Percentiles rank a stretch among this genome's conserved stretches.
These are phyloP conservation scores for Platyscapa corneri DNA, from an alignment of 1,140 invertebrate species.

Conservation along the genomic window DNA sequence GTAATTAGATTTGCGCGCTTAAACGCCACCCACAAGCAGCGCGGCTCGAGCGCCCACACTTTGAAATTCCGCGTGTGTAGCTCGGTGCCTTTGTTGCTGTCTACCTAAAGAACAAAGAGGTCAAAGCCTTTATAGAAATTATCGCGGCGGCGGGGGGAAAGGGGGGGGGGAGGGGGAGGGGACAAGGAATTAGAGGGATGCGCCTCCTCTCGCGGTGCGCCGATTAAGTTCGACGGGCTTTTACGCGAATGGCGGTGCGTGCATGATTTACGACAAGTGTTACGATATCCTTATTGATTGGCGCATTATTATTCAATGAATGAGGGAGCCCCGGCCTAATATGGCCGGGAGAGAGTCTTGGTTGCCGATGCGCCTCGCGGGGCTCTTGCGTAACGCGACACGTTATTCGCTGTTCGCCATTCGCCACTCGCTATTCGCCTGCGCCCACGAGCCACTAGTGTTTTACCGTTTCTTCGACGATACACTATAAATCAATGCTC, in stretches of 20 bases:
- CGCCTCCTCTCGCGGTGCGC: too few species aligned
- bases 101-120: constrained; percentile 21
- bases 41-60: constrained; percentile 28
- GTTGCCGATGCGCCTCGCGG: background rate
- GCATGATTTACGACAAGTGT: constrained; percentile 35
- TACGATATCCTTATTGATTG: constrained; percentile 33
- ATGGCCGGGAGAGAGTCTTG: too few species aligned
- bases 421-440: background rate
- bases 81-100: background rate
- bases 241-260: background rate
- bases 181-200: constrained; percentile 6
- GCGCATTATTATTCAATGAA: constrained; percentile 28
- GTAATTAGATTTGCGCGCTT: constrained; percentile 49
- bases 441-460: background rate
- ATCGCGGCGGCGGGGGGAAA: too few species aligned
- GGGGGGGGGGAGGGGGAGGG: too few species aligned
- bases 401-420: background rate
- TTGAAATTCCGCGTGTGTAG: constrained; percentile 29
- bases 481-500: background rate
- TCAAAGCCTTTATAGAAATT: background rate
- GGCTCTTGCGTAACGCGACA: background rate
- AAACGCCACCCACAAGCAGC: constrained; percentile 9
- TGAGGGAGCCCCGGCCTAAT: background rate
- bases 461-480: background rate
- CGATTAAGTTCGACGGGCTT: background rate